Percentiles rank a stretch among this genome's conserved stretches.
phyloP scores from a whole-genome alignment of 2,113 vertebrate species.

The Formicarius rufipectus region DNA sequence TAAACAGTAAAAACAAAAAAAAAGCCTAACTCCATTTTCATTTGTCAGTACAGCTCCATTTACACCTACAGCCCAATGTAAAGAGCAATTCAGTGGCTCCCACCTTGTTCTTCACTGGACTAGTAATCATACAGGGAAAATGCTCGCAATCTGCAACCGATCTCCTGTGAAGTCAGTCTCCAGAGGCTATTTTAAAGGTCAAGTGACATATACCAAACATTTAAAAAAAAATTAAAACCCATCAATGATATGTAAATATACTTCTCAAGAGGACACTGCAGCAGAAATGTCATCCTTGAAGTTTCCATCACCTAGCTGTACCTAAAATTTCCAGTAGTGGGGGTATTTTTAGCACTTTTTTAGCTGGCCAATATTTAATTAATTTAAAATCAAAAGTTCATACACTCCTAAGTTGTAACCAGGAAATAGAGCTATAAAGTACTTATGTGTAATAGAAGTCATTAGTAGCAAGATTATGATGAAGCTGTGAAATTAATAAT shows the following conservation, averaged over 20 bases:
- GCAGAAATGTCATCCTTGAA: rapidly evolving
- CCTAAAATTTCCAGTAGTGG: rapidly evolving
- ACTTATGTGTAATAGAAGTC: neutral
- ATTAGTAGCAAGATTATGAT: neutral
- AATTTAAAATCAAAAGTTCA: neutral
- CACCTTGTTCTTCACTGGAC: neutral
- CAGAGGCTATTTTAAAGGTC: neutral
- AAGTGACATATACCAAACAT: neutral
- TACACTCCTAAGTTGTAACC: neutral
- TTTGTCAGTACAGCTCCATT: neutral
- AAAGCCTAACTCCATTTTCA: neutral
- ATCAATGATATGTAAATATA: neutral
- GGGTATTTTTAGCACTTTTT: neutral
- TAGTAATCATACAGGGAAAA: neutral
- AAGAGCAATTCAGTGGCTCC: neutral
- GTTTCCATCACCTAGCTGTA: neutral
- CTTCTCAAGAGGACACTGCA: neutral
- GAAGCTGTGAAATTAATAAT: neutral
- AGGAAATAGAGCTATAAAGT: neutral
- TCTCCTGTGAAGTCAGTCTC: neutral
- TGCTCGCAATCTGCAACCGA: neutral
- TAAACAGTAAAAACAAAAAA: neutral
- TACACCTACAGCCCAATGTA: neutral
- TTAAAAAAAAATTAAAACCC: neutral
- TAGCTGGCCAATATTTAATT: neutral